These are phyloP conservation scores for Festucalex cinctus DNA, from an alignment of 2,113 vertebrate species.

Conservation along the genomic window DNA sequence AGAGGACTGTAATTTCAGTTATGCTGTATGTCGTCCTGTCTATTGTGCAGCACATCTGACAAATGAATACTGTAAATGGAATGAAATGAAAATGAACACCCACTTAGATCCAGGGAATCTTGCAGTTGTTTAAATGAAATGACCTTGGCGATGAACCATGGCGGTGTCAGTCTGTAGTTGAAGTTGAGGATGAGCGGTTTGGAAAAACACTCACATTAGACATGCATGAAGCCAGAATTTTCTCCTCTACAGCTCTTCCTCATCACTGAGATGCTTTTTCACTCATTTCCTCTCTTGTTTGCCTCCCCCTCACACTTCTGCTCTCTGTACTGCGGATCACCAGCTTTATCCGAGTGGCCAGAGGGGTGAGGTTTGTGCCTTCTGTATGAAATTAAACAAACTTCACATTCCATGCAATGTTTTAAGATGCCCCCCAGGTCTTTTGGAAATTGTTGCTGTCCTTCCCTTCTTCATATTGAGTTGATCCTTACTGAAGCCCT, in stretches of 20 bases:
- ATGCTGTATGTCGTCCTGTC: too few species aligned
- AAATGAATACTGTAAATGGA: too few species aligned
- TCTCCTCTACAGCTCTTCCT: conserved; percentile 16
- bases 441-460: neutral
- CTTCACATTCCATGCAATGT: neutral
- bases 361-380: conserved; percentile 11
- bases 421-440: neutral
- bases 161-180: conserved; percentile 23
- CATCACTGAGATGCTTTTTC: conserved; percentile 23
- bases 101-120: neutral
- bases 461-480: conserved; percentile 2
- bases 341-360: conserved; percentile 14
- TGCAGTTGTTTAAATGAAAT: conserved; percentile 4
- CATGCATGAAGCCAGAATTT: conserved; percentile 10
- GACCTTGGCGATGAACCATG: neutral
- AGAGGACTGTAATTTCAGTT: too few species aligned
- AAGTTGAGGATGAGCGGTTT: conserved; percentile 42
- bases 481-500: conserved; percentile 14
- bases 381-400: conserved; percentile 15
- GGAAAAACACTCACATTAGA: conserved; percentile 19
- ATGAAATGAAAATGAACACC: neutral
- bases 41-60: too few species aligned
- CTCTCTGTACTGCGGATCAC: conserved; percentile 31
- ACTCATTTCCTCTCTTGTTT: conserved; percentile 6
- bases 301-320: conserved; percentile 46